These are phyloP conservation scores for Vanessa atalanta DNA, from an alignment of 1,140 invertebrate genomes.

Conservation along the genomic window DNA sequence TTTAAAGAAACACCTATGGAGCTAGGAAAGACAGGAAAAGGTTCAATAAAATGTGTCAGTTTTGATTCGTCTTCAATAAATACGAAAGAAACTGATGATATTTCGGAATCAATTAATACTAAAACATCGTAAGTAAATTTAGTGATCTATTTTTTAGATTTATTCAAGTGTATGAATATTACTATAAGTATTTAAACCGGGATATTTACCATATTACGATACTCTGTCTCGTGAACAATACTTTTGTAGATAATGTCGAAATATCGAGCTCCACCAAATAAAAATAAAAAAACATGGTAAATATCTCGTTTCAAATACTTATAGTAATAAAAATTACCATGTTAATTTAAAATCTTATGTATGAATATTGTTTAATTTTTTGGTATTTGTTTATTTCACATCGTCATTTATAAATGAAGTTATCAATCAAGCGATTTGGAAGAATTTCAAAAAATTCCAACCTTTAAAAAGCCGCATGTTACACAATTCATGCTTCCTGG, in stretches of 20 bases:
- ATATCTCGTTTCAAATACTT: neutral
- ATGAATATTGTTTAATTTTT: neutral
- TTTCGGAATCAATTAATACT: constrained; percentile 5
- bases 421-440: neutral
- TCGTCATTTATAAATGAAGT: neutral
- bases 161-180: no score
- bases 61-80: neutral
- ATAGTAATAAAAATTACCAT: no score
- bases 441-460: constrained; percentile 39
- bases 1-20: constrained; percentile 41
- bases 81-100: neutral
- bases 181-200: no score
- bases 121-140: constrained; percentile 27
- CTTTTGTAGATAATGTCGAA: no score
- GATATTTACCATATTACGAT: no score
- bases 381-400: neutral
- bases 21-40: constrained; percentile 8
- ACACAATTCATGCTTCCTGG: constrained; percentile 72
- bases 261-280: no score
- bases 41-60: constrained; percentile 18
- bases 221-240: no score
- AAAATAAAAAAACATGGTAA: no score
- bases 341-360: no score
- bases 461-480: constrained; percentile 65
- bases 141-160: neutral